phyloP scores from a whole-genome alignment of 2,797 vertebrate genomes.

The Crenuchus spilurus region DNA sequence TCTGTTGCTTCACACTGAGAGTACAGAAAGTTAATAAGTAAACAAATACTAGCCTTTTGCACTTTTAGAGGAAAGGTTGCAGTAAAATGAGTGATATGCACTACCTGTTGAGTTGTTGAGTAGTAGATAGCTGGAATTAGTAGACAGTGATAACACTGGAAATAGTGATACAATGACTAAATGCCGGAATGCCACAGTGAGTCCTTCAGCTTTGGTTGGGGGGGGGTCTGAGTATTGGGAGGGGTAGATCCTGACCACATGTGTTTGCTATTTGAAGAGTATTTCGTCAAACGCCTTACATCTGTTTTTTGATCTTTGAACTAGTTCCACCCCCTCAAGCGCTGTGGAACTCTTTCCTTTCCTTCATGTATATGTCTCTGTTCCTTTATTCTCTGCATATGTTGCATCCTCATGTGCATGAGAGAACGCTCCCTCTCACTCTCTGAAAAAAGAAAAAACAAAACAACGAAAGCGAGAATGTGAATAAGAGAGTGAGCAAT shows the following conservation, averaged over 20 bases:
- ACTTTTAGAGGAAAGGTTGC: neutral
- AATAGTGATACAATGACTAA: neutral
- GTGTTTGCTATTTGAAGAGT: conserved; percentile 80
- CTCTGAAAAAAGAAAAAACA: no score
- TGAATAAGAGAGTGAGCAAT: conserved; percentile 5
- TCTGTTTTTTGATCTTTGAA: conserved; percentile 86
- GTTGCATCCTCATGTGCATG: conserved; percentile 14
- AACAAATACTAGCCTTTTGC: neutral
- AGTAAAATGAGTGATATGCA: neutral
- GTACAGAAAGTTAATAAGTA: no score
- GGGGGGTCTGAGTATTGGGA: conserved; percentile 47
- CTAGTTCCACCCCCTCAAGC: conserved; percentile 58
- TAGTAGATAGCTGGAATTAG: neutral
- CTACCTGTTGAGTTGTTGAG: neutral
- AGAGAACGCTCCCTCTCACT: no score
- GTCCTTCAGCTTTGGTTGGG: conserved; percentile 50
- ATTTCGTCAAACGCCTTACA: conserved; percentile 78
- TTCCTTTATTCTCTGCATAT: conserved; percentile 26
- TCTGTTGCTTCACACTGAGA: neutral
- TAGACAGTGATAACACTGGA: neutral
- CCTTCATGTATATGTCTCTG: conserved; percentile 8
- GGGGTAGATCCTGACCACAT: conserved; percentile 65
- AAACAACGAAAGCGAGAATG: conserved; percentile 10
- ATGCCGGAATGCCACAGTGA: conserved; percentile 13
- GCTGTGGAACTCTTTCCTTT: conserved; percentile 6